phyloP scores from a whole-genome alignment of 2,888 invertebrate genomes.

The Agonopterix subpropinquella region DNA sequence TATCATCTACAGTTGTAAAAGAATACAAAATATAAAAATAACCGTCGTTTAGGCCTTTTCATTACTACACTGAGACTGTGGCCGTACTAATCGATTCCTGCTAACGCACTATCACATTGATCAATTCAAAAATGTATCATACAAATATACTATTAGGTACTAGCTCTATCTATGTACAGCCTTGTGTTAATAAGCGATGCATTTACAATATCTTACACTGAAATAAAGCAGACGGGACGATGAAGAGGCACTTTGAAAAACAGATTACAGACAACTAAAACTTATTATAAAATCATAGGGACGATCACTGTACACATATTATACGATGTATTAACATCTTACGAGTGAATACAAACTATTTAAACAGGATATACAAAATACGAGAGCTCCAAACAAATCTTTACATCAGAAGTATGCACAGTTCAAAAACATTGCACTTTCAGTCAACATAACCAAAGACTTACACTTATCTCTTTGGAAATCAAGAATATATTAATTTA shows the following conservation, averaged over 20 bases:
- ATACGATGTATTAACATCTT: constrained; percentile 15
- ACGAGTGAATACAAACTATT: constrained; percentile 28
- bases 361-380: constrained; percentile 57
- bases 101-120: constrained; percentile 43
- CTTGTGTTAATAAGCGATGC: constrained; percentile 54
- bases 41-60: constrained; percentile 40
- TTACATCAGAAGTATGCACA: constrained; percentile 41
- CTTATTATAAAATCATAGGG: constrained; percentile 44
- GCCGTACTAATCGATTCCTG: constrained; percentile 11
- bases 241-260: constrained; percentile 68
- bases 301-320: constrained; percentile 43
- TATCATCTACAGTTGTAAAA: constrained; percentile 47
- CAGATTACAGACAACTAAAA: constrained; percentile 38
- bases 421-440: constrained; percentile 54
- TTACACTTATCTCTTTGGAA: constrained; percentile 63
- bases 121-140: constrained; percentile 39
- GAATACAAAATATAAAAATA: constrained; percentile 53
- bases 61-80: constrained; percentile 9
- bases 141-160: constrained; percentile 40
- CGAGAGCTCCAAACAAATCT: constrained; percentile 35
- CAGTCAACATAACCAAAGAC: constrained; percentile 49
- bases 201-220: constrained; percentile 69
- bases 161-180: constrained; percentile 46
- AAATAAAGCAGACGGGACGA: constrained; percentile 53
- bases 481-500: constrained; percentile 50